Base-by-base conservation (phyloP, 2,113 vertebrate species). In the Thalassoma bifasciatum region DNA sequence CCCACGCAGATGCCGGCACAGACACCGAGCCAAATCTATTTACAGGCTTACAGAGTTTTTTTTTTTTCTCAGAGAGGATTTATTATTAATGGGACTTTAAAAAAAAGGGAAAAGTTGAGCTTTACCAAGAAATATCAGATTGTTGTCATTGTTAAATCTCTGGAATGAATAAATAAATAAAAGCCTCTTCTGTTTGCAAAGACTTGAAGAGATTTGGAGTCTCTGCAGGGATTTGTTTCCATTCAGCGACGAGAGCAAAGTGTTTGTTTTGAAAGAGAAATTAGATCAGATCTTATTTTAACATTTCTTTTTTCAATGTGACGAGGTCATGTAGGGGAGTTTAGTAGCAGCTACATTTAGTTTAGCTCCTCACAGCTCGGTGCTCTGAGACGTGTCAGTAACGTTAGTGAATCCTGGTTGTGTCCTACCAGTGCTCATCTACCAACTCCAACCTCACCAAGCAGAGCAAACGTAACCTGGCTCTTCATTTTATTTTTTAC, bases 21-120 rank as follows among this genome's bases (percentile, higher is more conserved):
- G 62, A 71, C 50, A 4, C 72, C 51, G 71, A 69, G 63, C 81
- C 83, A 89, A 72, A 65, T 83, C 68, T 73, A 70, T 86, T 86
- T 75, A 79, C 54, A 63, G 62, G 67, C 71, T 75, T 34, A 66
- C 30, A 54, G 40, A 67, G 13, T 53, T 36, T 75, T 72, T 70
- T 70, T 72, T 70, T 72, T 70, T 70, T 72, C 66, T 70, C 8
- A 44, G 46, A 67, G 47, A 30, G 38, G 50, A 67, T 81, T 82
- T 37, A 47, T 67, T 42, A 81, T 37, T 51, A 63, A 64, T 21
- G 42, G 44, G 24, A 44, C 50, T 38, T 30, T 63, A n/a, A 73
- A 30, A 38, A 66, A 37, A 56, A 50, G 21, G 37, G 63, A 13
- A 59, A 72, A 16, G 30, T 30, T 6, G 3, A 30, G 30, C 6